Evolutionary conservation across 2,113 vertebrate genomes (phyloP).

Genomic region (Choloepus hoffmanni): DNA sequence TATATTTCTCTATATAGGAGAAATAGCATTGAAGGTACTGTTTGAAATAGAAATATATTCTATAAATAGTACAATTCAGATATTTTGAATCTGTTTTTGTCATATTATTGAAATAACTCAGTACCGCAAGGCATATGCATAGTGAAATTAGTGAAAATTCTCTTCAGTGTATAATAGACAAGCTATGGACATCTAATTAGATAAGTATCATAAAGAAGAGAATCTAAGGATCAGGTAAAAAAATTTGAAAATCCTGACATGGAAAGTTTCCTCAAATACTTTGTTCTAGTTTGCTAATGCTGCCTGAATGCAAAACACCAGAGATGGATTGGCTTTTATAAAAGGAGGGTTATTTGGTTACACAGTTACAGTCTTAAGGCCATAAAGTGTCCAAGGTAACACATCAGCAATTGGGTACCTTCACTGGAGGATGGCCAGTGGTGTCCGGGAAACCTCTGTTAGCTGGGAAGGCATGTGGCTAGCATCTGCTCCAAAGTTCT

Average conservation of each 20-base stretch:
- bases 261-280: neutral
- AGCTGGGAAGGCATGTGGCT: no score
- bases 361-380: no score
- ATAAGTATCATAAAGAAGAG: conserved; percentile 9
- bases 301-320: no score
- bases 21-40: conserved; percentile 82
- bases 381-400: no score
- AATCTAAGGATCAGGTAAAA: neutral
- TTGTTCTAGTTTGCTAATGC: no score
- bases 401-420: no score
- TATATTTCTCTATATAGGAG: conserved; percentile 73
- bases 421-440: no score
- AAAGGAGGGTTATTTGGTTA: no score
- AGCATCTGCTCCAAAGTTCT: no score
- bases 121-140: neutral
- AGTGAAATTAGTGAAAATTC: conserved; percentile 37
- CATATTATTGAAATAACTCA: conserved; percentile 27
- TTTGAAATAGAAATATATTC: conserved; percentile 51
- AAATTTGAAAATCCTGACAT: conserved; percentile 8
- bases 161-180: neutral
- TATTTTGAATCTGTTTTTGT: conserved; percentile 45
- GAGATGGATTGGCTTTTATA: no score
- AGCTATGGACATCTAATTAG: neutral
- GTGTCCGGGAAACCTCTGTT: no score
- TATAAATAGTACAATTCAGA: conserved; percentile 41